phyloP scores from a whole-genome alignment of 2,888 invertebrate genomes.

The Eulithis testata region DNA sequence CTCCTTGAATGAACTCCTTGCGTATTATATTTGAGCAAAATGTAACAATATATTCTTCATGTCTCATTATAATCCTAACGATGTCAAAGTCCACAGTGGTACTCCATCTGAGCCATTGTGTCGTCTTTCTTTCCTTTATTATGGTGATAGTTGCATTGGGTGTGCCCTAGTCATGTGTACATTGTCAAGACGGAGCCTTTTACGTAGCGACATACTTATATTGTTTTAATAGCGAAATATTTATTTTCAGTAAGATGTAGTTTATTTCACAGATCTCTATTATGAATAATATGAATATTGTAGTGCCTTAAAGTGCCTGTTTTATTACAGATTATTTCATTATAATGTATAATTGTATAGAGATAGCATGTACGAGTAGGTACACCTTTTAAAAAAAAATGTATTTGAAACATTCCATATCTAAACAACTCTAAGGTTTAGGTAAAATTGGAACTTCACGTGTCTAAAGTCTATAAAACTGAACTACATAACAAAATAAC shows the following conservation, averaged over 20 bases:
- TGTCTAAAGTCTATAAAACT: constrained; percentile 11
- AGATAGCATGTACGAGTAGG: too few species aligned
- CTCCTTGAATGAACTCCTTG: constrained; percentile 32
- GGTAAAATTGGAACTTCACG: constrained; percentile 6
- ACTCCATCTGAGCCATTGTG: constrained; percentile 40
- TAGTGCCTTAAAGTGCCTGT: too few species aligned
- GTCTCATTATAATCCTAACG: constrained; percentile 40
- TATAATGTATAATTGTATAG: too few species aligned
- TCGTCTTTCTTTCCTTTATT: constrained; percentile 46
- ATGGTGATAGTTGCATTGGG: constrained; percentile 48
- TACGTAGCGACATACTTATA: constrained; percentile 7
- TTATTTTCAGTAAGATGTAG: constrained; percentile 4
- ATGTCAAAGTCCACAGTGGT: constrained; percentile 42
- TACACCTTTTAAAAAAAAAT: too few species aligned
- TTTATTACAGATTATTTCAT: too few species aligned
- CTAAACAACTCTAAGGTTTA: background rate
- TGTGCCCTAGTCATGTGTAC: constrained; percentile 42
- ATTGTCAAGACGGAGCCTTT: constrained; percentile 42
- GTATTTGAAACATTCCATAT: too few species aligned
- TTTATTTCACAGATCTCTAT: background rate
- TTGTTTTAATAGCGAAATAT: background rate
- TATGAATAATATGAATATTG: too few species aligned
- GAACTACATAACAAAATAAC: constrained; percentile 23
- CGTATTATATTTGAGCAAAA: constrained; percentile 29
- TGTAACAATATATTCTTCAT: constrained; percentile 36